Percentiles rank a stretch among this genome's conserved stretches.
These are phyloP conservation scores for Procavia capensis DNA, from an alignment of 2,113 vertebrate genomes.

Conservation along the genomic window DNA sequence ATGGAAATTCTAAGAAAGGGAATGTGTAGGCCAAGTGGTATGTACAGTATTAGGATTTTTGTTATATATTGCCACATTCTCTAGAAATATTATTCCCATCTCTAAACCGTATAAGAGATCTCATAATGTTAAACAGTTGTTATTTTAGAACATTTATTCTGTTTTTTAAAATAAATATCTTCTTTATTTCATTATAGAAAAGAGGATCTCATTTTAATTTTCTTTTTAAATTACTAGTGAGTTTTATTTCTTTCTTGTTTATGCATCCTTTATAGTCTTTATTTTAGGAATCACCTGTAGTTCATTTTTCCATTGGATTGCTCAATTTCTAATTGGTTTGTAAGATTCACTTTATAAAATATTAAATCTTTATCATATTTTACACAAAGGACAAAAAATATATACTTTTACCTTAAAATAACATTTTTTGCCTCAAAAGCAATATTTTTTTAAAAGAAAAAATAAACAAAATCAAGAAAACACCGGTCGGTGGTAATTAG, in stretches of 20 bases:
- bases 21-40: background rate
- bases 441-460: conserved; percentile 11
- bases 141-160: conserved; percentile 26
- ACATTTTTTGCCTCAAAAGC: conserved; percentile 1
- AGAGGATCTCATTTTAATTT: conserved; percentile 32
- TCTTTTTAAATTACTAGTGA: background rate
- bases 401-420: conserved; percentile 15
- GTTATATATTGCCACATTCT: background rate
- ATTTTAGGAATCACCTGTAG: background rate
- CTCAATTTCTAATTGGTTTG: conserved; percentile 15
- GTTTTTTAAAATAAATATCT: background rate
- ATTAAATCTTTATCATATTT: background rate
- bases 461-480: conserved; percentile 6
- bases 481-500: background rate
- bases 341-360: conserved; percentile 13
- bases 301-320: background rate
- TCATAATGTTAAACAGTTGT: background rate
- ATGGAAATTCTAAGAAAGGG: conserved; percentile 16
- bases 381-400: conserved; percentile 16
- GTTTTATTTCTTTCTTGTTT: conserved; percentile 26
- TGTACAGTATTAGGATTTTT: background rate
- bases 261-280: conserved; percentile 12
- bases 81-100: conserved; percentile 7
- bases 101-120: background rate
- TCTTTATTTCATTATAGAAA: background rate